phyloP scores from a whole-genome alignment of 2,797 vertebrate species.

The Artibeus jamaicensis region DNA sequence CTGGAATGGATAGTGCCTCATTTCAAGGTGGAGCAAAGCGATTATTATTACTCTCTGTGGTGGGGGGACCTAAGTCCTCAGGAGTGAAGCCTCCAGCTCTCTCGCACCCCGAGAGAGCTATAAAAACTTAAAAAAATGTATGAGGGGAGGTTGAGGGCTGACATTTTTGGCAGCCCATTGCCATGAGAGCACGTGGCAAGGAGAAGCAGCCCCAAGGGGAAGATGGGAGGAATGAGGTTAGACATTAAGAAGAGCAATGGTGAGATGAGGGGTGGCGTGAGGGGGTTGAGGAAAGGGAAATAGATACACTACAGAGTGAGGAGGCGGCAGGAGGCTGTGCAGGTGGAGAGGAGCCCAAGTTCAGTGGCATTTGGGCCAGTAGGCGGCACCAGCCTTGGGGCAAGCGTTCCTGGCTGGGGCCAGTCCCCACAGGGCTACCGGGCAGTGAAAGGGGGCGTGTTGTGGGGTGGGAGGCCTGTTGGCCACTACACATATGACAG shows the following conservation, averaged over 20 bases:
- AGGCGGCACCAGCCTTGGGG: background rate
- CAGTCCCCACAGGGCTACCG: background rate
- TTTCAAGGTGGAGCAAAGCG: background rate
- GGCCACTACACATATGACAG: background rate
- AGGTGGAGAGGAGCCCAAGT: background rate
- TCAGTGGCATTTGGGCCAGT: background rate
- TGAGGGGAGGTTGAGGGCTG: background rate
- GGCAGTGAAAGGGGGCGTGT: background rate
- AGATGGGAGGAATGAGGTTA: background rate
- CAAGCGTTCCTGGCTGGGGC: background rate
- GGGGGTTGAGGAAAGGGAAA: rapidly evolving
- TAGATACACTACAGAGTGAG: too few relatives aligned
- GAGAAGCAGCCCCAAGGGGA: background rate
- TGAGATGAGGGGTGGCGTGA: background rate
- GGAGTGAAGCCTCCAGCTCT: background rate
- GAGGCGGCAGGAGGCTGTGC: background rate
- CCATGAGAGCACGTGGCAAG: background rate
- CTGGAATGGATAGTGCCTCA: background rate
- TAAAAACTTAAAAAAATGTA: background rate
- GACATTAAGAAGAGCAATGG: background rate
- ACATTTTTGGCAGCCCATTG: background rate
- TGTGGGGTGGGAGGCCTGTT: background rate
- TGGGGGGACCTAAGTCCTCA: background rate
- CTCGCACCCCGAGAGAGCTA: background rate
- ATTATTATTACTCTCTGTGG: background rate